Evolutionary conservation across 2,888 invertebrate species (phyloP).

Genomic region (Trilocha varians): DNA sequence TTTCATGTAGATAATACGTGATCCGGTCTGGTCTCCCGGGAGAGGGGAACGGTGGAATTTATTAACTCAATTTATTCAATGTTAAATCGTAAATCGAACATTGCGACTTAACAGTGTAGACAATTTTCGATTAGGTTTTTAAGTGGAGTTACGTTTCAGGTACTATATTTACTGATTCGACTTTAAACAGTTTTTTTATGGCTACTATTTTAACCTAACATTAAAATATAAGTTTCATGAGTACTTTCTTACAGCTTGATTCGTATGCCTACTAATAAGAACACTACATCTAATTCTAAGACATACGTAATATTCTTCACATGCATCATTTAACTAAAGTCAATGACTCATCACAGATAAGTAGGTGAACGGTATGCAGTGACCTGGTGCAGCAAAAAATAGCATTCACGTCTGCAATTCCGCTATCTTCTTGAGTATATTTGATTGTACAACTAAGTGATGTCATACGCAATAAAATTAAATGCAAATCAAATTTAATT

Average conservation of each 20-base stretch:
- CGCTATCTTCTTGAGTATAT: conserved; percentile 8
- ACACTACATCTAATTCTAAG: too few relatives aligned
- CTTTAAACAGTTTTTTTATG: too few relatives aligned
- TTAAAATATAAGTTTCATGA: too few relatives aligned
- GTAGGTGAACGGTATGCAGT: conserved; percentile 5
- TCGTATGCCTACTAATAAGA: too few relatives aligned
- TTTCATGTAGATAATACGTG: conserved; percentile 1
- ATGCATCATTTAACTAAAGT: not conserved
- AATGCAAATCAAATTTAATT: too few relatives aligned
- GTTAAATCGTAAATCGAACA: not conserved
- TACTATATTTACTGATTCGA: too few relatives aligned
- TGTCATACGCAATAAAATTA: not conserved
- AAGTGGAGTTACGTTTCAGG: too few relatives aligned
- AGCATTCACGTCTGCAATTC: conserved; percentile 23
- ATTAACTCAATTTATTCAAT: not conserved
- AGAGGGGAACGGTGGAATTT: not conserved
- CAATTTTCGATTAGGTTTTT: too few relatives aligned
- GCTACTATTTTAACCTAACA: too few relatives aligned
- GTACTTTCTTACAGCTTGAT: too few relatives aligned
- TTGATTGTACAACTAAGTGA: not conserved
- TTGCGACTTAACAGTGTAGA: too few relatives aligned
- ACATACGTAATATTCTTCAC: not conserved
- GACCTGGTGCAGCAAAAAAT: conserved; percentile 6
- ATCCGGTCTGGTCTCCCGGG: conserved; percentile 1
- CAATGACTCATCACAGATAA: conserved; percentile 2